These are phyloP conservation scores for Ophion ellenae DNA, from an alignment of 2,888 invertebrate genomes.

Conservation along the genomic window DNA sequence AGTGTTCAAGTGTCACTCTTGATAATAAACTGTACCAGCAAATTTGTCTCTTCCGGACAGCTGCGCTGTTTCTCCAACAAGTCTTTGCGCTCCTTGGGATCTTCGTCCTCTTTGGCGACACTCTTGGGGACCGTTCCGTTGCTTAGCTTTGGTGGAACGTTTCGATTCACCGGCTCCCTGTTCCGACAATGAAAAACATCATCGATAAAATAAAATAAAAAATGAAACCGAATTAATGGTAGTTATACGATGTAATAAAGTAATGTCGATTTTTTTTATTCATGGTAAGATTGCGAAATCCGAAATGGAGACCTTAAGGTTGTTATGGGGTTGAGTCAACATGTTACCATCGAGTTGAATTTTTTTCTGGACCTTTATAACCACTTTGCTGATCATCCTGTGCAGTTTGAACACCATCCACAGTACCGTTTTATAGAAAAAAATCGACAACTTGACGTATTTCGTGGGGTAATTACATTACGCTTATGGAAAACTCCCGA, in stretches of 20 bases:
- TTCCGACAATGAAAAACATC: background rate
- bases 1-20: background rate
- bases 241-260: background rate
- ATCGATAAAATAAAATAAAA: background rate
- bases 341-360: too few species aligned
- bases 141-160: conserved; percentile 77
- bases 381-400: too few species aligned
- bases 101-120: conserved; percentile 71
- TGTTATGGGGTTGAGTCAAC: too few species aligned
- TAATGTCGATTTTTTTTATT: background rate
- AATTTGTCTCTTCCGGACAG: conserved; percentile 79
- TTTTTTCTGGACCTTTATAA: too few species aligned
- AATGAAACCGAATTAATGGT: background rate
- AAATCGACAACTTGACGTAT: too few species aligned
- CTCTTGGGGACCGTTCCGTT: conserved; percentile 81
- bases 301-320: too few species aligned
- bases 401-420: too few species aligned
- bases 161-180: conserved; percentile 66
- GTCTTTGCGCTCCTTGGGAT: conserved; percentile 73
- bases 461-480: too few species aligned
- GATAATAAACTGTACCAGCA: conserved; percentile 74
- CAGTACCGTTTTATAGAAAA: too few species aligned
- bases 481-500: too few species aligned
- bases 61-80: conserved; percentile 79
- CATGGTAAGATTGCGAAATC: too few species aligned